Base-by-base conservation (phyloP, 2,888 invertebrate species). In the Meandrusa payeni region DNA sequence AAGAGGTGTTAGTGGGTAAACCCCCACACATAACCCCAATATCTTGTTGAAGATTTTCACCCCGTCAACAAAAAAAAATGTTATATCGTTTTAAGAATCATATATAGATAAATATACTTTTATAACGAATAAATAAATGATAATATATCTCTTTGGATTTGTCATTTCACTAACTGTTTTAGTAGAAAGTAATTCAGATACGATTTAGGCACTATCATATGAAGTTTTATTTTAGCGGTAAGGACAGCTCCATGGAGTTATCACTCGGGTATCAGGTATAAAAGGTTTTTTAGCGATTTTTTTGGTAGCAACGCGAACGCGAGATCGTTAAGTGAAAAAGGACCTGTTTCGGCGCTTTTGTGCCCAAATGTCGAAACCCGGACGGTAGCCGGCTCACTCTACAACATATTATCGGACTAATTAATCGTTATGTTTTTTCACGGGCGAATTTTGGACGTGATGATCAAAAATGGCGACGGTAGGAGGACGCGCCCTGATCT, bases 311-410 rank as follows among this genome's bases (percentile, higher is more conserved):
- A 45, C 52, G 54, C 57, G 60, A 58, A 59, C 52, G 66, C 59
- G 57, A 64, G 73, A 64, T 82, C 85, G 80, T 85, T 86, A 85
- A 77, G 72, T 69, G 74, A 74, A 77, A 62, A 75, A 69, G 74
- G 73, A 74, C 80, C 75, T 50, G 81, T 81, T 80, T 79, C 82
- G 83, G 85, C 69, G 40, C 71, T 64, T 80, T 83, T 83, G 81
- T 62, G 59, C 61, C 62, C 64, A 69, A 65, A 60, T 59, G 51
- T 51, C 54, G 49, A 53, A 50, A 50, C 47, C 46, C 46, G 55
- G 76, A 68, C 81, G 71, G 83, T 83, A 83, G 83, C 81, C 23
- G 48, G 43, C 51, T 41, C 22, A 11, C 46, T 57, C 56, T 59
- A 61, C 63, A 55, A 66, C 67, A 66, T 66, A 71, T 73, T 81